These are phyloP conservation scores for Spinus olivaceus DNA, from an alignment of 2,797 vertebrate genomes.

Conservation along the genomic window DNA sequence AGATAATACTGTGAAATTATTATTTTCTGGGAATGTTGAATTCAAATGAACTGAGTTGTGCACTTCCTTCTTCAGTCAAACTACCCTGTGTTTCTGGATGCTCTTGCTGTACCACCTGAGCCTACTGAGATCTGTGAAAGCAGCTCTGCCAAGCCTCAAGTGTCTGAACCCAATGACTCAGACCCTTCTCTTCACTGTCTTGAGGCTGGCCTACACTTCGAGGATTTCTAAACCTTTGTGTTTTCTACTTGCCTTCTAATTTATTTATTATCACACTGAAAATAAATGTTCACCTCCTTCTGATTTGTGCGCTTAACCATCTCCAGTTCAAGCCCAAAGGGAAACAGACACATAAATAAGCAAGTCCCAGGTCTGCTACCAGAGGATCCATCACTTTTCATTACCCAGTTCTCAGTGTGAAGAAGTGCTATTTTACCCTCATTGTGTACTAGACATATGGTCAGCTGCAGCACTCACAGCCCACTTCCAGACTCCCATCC, in stretches of 20 bases:
- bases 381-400: not conserved
- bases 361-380: not conserved
- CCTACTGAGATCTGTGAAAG: not conserved
- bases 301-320: not conserved
- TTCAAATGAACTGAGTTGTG: not conserved
- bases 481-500: not conserved
- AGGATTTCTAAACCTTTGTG: not conserved
- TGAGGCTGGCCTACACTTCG: not conserved
- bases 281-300: not conserved
- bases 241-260: slow-evolving; percentile 10
- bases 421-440: not conserved
- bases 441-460: not conserved
- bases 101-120: not conserved
- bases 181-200: not conserved
- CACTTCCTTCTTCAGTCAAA: not conserved
- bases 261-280: slow-evolving; percentile 23
- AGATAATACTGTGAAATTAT: not conserved
- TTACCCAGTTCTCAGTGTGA: not conserved
- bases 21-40: not conserved
- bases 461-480: slow-evolving; percentile 16
- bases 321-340: slow-evolving; percentile 20
- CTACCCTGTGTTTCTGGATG: not conserved
- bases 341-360: not conserved
- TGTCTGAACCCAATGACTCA: not conserved
- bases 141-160: not conserved